These are phyloP conservation scores for Rotaria magnacalcarata DNA, from an alignment of 2,888 invertebrate genomes.

Conservation along the genomic window DNA sequence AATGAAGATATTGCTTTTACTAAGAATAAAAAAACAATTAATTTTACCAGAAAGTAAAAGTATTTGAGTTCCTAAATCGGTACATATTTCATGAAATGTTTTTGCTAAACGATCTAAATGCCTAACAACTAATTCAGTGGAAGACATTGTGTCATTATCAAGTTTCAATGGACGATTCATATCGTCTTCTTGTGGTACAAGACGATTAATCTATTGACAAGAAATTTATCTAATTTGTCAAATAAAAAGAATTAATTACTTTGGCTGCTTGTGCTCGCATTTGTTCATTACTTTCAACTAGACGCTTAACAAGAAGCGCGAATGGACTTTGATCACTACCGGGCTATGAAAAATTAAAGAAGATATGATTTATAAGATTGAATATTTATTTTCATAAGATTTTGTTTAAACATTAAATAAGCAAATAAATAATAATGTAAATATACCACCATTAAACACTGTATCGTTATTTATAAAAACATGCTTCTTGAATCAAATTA, in stretches of 20 bases:
- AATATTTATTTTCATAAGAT: background rate
- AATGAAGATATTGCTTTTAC: background rate
- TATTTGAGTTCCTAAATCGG: background rate
- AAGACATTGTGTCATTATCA: background rate
- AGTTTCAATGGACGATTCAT: background rate
- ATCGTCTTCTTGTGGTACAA: background rate
- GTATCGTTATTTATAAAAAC: too few relatives aligned
- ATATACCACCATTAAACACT: too few relatives aligned
- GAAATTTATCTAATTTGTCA: too few relatives aligned
- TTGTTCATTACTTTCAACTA: constrained; percentile 20
- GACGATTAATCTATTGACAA: background rate
- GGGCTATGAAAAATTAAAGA: constrained; percentile 50
- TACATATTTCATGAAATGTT: constrained; percentile 26
- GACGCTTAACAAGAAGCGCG: background rate
- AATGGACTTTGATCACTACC: constrained; percentile 56
- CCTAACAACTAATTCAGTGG: background rate
- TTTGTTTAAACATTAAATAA: background rate
- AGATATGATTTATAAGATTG: background rate
- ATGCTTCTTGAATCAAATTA: too few relatives aligned
- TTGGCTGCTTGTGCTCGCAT: background rate
- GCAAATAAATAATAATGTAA: background rate
- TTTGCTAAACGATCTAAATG: constrained; percentile 20
- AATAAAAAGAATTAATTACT: background rate
- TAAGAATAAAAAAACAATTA: background rate
- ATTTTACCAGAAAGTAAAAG: background rate